Percentiles rank a stretch among this genome's conserved stretches.
These are phyloP conservation scores for Chrysotoxum bicinctum DNA, from an alignment of 2,888 invertebrate genomes.

Conservation along the genomic window DNA sequence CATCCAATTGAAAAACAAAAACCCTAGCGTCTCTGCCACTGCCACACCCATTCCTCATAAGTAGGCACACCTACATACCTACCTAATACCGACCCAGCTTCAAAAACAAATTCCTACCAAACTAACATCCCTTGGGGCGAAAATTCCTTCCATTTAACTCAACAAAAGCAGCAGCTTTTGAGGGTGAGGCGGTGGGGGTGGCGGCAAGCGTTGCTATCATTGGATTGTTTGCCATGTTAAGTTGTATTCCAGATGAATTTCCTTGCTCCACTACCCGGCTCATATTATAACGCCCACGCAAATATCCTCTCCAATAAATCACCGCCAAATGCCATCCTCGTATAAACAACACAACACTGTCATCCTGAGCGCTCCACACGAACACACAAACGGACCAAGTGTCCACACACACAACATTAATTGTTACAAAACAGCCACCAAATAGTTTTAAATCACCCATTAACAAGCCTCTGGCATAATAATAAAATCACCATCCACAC, in stretches of 20 bases:
- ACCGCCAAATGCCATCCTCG: constrained; percentile 57
- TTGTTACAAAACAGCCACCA: constrained; percentile 70
- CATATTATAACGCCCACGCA: constrained; percentile 33
- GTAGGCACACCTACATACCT: not conserved
- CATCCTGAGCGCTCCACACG: not conserved
- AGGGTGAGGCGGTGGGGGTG: not conserved
- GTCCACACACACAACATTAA: constrained; percentile 52
- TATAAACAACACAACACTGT: constrained; percentile 30
- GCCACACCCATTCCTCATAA: not conserved
- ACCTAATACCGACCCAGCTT: not conserved
- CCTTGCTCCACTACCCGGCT: not conserved
- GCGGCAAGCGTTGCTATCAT: not conserved
- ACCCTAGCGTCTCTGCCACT: not conserved
- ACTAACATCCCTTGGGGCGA: constrained; percentile 10
- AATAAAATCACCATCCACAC: constrained; percentile 65
- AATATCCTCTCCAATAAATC: constrained; percentile 61
- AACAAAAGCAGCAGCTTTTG: not conserved
- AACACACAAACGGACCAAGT: not conserved
- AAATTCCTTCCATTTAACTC: constrained; percentile 22
- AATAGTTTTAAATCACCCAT: constrained; percentile 73
- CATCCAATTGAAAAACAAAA: not conserved
- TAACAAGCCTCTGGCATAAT: constrained; percentile 70
- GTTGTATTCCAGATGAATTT: constrained; percentile 37
- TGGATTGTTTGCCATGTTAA: constrained; percentile 49
- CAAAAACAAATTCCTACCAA: constrained; percentile 27